Conservation (phyloP, 2,888 invertebrate species). For the Lasioglossum lativentre region DNA sequence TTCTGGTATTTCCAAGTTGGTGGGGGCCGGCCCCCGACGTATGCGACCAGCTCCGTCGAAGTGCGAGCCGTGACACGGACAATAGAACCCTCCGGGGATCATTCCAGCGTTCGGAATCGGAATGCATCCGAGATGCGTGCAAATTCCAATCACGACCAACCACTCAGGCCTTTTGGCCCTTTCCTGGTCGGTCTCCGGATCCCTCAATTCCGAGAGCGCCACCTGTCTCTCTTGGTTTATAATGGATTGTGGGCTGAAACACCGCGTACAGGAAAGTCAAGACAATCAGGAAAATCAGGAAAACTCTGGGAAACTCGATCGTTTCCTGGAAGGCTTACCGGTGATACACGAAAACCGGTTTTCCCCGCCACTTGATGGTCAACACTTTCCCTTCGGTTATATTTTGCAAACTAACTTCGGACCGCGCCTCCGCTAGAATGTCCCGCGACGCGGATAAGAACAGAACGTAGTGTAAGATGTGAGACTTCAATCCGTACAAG, state of each 20-base stretch:
- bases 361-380: constrained; percentile 93
- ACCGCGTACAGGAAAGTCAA: background rate
- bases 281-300: background rate
- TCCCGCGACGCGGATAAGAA: constrained; percentile 90
- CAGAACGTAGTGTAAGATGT: constrained; percentile 86
- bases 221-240: constrained; percentile 88
- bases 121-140: constrained; percentile 94
- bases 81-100: constrained; percentile 90
- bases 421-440: constrained; percentile 90
- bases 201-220: constrained; percentile 87
- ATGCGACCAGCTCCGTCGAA: constrained; percentile 91
- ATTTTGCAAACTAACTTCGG: constrained; percentile 90
- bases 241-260: constrained; percentile 87
- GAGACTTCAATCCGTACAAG: constrained; percentile 88
- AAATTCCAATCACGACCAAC: constrained; percentile 92
- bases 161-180: constrained; percentile 89
- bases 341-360: constrained; percentile 92
- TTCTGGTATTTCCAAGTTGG: constrained; percentile 89
- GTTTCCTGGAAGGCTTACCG: constrained; percentile 81
- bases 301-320: background rate
- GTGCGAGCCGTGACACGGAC: constrained; percentile 94
- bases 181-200: constrained; percentile 90
- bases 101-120: constrained; percentile 90
- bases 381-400: constrained; percentile 89
- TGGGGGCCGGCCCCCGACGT: constrained; percentile 91